These are phyloP conservation scores for Yponomeuta sedellus DNA, from an alignment of 2,888 invertebrate genomes.

Conservation along the genomic window DNA sequence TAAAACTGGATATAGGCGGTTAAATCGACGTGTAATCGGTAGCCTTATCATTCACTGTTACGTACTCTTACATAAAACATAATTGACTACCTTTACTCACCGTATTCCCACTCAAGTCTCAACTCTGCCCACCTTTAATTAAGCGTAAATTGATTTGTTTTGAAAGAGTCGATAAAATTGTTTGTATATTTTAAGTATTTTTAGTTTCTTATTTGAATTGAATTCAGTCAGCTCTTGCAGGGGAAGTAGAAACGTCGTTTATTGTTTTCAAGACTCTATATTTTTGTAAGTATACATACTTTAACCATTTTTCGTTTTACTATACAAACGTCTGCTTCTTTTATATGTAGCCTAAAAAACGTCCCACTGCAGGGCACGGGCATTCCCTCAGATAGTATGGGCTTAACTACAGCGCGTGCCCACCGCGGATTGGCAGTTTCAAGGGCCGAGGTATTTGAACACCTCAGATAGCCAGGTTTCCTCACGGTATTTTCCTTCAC, in stretches of 20 bases:
- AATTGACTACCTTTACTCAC: not conserved
- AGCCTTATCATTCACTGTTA: not conserved
- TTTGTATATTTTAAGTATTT: not conserved
- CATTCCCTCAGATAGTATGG: too few species aligned
- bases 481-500: too few species aligned
- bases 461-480: too few species aligned
- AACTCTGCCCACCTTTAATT: not conserved
- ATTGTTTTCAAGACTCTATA: not conserved
- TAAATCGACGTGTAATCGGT: not conserved
- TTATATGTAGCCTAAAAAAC: too few species aligned
- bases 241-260: not conserved
- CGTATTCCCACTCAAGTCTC: not conserved
- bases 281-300: not conserved
- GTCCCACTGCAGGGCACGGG: too few species aligned
- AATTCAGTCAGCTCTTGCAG: not conserved
- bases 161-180: not conserved
- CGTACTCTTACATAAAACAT: not conserved
- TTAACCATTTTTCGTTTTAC: too few species aligned
- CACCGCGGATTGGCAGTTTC: too few species aligned
- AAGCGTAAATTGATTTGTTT: not conserved
- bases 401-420: too few species aligned
- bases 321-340: too few species aligned
- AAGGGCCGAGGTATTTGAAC: too few species aligned
- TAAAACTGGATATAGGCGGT: not conserved
- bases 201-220: not conserved